A percentile compares a stretch with the other conserved stretches of the same genome.
Evolutionary conservation across 2,797 vertebrate species (phyloP).

Genomic region (Acanthiza pusilla): DNA sequence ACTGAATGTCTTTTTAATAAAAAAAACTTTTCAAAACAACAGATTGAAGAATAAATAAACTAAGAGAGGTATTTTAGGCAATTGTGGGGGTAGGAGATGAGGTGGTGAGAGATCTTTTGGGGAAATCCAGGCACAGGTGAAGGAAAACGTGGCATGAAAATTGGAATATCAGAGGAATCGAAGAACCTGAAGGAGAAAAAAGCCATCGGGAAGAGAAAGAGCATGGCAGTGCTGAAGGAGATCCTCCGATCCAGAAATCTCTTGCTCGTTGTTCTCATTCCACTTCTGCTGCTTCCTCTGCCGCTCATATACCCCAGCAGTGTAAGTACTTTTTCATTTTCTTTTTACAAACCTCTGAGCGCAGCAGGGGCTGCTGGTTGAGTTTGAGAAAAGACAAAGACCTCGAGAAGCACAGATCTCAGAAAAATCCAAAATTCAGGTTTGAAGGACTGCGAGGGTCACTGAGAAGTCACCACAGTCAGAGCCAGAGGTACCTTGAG

Average conservation of each 20-base stretch:
- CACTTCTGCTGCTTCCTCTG: constrained; percentile 88
- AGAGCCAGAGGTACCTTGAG: background rate
- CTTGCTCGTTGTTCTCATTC: constrained; percentile 87
- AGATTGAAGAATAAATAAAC: background rate
- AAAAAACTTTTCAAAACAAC: background rate
- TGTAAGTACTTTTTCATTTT: constrained; percentile 80
- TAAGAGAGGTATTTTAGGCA: background rate
- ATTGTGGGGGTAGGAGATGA: background rate
- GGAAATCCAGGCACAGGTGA: background rate
- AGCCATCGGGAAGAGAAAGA: constrained; percentile 25
- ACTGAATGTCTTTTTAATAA: background rate
- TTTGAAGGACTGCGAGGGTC: background rate
- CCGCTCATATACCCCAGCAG: constrained; percentile 90
- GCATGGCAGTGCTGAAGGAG: constrained; percentile 85
- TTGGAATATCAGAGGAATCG: background rate
- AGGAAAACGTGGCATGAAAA: background rate
- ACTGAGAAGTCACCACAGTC: background rate
- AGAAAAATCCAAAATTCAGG: background rate
- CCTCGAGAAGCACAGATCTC: background rate
- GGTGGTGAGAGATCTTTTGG: background rate
- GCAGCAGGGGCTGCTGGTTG: background rate
- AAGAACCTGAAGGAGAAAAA: constrained; percentile 3
- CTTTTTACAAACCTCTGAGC: background rate
- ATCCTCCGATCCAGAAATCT: constrained; percentile 88
- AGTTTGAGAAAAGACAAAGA: background rate